These are phyloP conservation scores for Oryzias sinensis DNA, from an alignment of 2,797 vertebrate species.

Conservation along the genomic window DNA sequence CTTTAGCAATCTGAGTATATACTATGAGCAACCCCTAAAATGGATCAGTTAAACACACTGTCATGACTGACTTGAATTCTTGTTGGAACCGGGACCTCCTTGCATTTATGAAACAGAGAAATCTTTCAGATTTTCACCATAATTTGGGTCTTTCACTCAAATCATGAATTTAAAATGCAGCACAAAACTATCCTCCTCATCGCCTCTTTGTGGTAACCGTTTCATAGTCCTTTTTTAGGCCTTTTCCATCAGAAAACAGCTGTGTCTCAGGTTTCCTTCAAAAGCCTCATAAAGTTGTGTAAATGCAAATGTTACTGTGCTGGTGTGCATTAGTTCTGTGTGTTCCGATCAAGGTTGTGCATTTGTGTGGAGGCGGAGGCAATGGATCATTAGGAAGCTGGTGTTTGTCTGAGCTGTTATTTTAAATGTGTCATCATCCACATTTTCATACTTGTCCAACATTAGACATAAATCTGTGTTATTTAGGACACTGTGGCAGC, in stretches of 20 bases:
- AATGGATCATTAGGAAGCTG: slow-evolving; percentile 8
- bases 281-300: slow-evolving; percentile 22
- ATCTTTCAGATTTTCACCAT: slow-evolving; percentile 44
- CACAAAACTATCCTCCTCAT: slow-evolving; percentile 22
- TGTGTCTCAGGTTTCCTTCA: slow-evolving; percentile 36
- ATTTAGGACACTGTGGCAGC: slow-evolving; percentile 56
- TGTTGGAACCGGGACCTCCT: slow-evolving; percentile 32
- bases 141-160: slow-evolving; percentile 55
- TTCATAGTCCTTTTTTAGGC: slow-evolving; percentile 56
- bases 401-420: slow-evolving; percentile 44
- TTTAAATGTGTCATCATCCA: slow-evolving; percentile 47
- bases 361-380: slow-evolving; percentile 1
- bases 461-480: slow-evolving; percentile 31
- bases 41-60: slow-evolving; percentile 15
- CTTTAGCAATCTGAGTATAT: not conserved
- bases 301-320: slow-evolving; percentile 18
- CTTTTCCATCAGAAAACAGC: slow-evolving; percentile 8
- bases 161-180: slow-evolving; percentile 57
- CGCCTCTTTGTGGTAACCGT: slow-evolving; percentile 35
- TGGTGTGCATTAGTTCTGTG: slow-evolving; percentile 31
- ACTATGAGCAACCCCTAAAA: not conserved
- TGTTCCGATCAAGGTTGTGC: slow-evolving; percentile 25
- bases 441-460: slow-evolving; percentile 34
- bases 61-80: slow-evolving; percentile 7
- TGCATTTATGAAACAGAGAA: slow-evolving; percentile 49